These are phyloP conservation scores for Epiblema foenella DNA, from an alignment of 2,888 invertebrate genomes.

Conservation along the genomic window DNA sequence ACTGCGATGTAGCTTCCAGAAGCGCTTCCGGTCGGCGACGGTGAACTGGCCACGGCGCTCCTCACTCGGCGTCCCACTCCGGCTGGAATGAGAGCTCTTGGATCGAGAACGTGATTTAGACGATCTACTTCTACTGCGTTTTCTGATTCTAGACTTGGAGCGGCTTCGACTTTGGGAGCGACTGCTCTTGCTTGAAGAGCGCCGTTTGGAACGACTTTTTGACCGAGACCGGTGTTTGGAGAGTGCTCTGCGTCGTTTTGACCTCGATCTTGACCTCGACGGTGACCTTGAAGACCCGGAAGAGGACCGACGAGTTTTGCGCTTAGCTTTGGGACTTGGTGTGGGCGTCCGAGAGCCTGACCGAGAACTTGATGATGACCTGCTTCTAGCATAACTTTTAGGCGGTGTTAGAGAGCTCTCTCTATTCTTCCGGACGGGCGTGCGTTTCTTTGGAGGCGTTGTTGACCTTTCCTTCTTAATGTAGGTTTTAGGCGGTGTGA, in stretches of 20 bases:
- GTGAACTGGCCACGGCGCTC: constrained; percentile 79
- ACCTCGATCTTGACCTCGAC: constrained; percentile 59
- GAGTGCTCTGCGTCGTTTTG: constrained; percentile 57
- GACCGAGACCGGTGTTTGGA: constrained; percentile 62
- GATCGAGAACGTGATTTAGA: constrained; percentile 62
- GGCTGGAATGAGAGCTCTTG: constrained; percentile 59
- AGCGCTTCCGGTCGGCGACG: constrained; percentile 76
- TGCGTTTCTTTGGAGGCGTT: constrained; percentile 62
- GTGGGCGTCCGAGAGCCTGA: constrained; percentile 62
- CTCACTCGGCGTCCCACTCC: constrained; percentile 67
- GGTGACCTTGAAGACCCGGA: constrained; percentile 59
- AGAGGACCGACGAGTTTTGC: constrained; percentile 53
- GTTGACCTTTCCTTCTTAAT: constrained; percentile 56
- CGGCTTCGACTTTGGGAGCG: constrained; percentile 56
- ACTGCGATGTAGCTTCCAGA: constrained; percentile 74
- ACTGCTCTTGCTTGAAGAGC: constrained; percentile 56
- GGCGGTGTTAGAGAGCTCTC: constrained; percentile 75
- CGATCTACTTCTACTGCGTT: constrained; percentile 52
- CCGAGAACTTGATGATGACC: constrained; percentile 64
- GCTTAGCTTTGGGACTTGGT: constrained; percentile 57
- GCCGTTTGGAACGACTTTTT: constrained; percentile 60
- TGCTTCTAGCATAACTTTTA: constrained; percentile 69
- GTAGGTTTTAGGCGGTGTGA: constrained; percentile 62
- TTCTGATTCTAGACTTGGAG: constrained; percentile 61
- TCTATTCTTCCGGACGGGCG: constrained; percentile 60